These are phyloP conservation scores for Chrysodeixis includens DNA, from an alignment of 2,888 invertebrate genomes.

Conservation along the genomic window DNA sequence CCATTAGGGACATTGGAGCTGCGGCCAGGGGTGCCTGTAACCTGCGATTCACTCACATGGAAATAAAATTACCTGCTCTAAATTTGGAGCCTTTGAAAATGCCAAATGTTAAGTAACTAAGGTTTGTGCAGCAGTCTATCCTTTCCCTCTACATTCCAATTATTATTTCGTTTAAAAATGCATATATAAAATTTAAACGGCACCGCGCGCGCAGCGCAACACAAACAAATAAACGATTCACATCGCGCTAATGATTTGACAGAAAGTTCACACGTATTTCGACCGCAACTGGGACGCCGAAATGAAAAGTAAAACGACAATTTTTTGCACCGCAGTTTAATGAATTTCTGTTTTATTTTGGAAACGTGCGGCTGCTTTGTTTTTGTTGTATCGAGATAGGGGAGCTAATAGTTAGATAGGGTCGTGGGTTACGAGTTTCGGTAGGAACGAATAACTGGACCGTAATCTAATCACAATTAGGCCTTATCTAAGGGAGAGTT, in stretches of 20 bases:
- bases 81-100: neutral
- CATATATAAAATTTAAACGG: no score
- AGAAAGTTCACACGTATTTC: conserved; percentile 1
- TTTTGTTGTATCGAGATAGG: conserved; percentile 1
- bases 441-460: neutral
- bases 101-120: neutral
- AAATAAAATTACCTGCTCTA: neutral
- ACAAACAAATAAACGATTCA: neutral
- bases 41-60: neutral
- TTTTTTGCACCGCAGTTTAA: conserved; percentile 6
- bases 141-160: neutral
- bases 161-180: no score
- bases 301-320: neutral
- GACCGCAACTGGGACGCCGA: neutral
- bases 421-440: neutral
- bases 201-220: neutral
- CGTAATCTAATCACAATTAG: conserved; percentile 2
- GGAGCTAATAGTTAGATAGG: neutral
- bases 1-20: conserved; percentile 63
- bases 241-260: neutral
- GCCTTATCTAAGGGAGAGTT: neutral
- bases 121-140: neutral
- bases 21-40: conserved; percentile 41
- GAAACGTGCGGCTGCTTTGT: neutral
- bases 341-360: conserved; percentile 6